phyloP scores from a whole-genome alignment of 1,140 invertebrate genomes.

The Hypothenemus hampei region DNA sequence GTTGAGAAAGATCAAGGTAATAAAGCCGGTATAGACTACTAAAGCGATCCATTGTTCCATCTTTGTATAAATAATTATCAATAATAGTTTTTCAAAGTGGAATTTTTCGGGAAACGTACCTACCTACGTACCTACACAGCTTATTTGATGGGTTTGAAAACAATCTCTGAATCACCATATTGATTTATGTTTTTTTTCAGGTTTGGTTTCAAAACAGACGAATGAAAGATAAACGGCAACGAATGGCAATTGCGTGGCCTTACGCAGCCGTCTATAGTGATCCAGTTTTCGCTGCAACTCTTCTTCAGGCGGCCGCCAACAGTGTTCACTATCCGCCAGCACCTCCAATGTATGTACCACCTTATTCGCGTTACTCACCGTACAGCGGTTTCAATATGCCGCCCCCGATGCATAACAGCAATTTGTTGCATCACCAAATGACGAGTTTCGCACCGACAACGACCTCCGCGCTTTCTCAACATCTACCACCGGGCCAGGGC shows the following conservation, averaged over 20 bases:
- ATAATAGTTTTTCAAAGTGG: slow-evolving; percentile 16
- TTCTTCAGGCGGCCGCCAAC: slow-evolving; percentile 81
- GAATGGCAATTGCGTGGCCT: slow-evolving; percentile 90
- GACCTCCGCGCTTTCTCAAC: slow-evolving; percentile 29
- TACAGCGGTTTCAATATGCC: slow-evolving; percentile 42
- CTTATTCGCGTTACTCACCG: slow-evolving; percentile 45
- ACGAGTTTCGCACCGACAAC: slow-evolving; percentile 36
- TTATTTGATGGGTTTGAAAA: slow-evolving; percentile 3
- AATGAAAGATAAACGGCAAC: slow-evolving; percentile 98
- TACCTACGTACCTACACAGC: neutral
- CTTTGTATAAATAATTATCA: slow-evolving; percentile 32
- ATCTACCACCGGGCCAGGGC: slow-evolving; percentile 28
- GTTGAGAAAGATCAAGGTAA: slow-evolving; percentile 33
- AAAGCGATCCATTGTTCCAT: slow-evolving; percentile 22
- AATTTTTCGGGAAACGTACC: slow-evolving; percentile 5
- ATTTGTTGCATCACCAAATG: too few relatives aligned
- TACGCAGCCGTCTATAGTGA: slow-evolving; percentile 90
- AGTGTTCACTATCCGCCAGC: slow-evolving; percentile 47
- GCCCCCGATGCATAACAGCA: slow-evolving; percentile 34
- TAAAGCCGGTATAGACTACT: slow-evolving; percentile 19
- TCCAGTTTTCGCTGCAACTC: slow-evolving; percentile 84
- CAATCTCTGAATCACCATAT: neutral
- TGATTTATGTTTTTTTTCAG: slow-evolving; percentile 54
- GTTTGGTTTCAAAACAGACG: slow-evolving; percentile 99
- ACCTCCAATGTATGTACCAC: slow-evolving; percentile 48